Percentiles rank a stretch among this genome's conserved stretches.
phyloP scores from a whole-genome alignment of 1,140 invertebrate genomes.

The Bilobella aurantiaca region DNA sequence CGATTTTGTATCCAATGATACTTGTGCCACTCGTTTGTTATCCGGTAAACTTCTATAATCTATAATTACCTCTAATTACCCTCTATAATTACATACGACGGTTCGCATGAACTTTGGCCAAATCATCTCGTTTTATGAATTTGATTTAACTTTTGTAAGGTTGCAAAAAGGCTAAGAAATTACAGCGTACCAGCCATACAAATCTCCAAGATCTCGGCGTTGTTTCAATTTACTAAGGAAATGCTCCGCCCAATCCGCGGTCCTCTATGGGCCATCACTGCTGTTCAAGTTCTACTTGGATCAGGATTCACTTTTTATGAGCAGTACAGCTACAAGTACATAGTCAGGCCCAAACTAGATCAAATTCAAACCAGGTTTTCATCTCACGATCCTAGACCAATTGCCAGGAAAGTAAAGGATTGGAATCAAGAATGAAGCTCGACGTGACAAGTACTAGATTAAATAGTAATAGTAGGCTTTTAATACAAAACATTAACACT shows the following conservation, averaged over 20 bases:
- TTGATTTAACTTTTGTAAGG: slow-evolving; percentile 21
- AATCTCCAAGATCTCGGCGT: no score
- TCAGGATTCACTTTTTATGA: slow-evolving; percentile 22
- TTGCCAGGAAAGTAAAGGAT: no score
- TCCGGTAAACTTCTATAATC: background rate
- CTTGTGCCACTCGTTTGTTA: slow-evolving; percentile 37
- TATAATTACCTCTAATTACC: no score
- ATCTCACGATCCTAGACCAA: background rate
- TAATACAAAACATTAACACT: no score
- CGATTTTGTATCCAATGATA: slow-evolving; percentile 42
- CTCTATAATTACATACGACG: no score
- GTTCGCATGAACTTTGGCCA: background rate
- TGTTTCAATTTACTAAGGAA: slow-evolving; percentile 12
- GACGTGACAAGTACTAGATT: no score
- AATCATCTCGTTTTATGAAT: background rate
- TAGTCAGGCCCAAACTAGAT: background rate
- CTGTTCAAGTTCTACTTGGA: slow-evolving; percentile 20
- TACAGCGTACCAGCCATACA: slow-evolving; percentile 21
- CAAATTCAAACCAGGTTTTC: background rate
- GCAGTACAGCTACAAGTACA: background rate
- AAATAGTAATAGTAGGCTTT: no score
- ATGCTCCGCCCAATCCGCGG: slow-evolving; percentile 10
- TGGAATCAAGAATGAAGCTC: no score
- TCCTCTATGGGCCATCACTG: background rate
- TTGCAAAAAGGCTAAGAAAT: slow-evolving; percentile 8